Base-by-base conservation (phyloP, 2,888 invertebrate species). In the Leptinotarsa haldemani region DNA sequence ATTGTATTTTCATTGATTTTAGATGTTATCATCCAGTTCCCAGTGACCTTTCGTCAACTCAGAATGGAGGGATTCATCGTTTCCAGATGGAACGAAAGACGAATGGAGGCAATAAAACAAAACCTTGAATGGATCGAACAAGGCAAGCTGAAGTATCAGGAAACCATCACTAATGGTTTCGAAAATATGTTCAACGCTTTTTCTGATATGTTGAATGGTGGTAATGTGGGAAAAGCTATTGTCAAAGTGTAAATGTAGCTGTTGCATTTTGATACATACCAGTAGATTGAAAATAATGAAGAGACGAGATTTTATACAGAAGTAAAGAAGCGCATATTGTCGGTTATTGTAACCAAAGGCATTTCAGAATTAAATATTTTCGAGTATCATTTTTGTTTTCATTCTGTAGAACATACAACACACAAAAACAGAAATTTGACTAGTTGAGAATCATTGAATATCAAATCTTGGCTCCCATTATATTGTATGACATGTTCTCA, bases 141-240 rank as follows among this genome's bases (percentile, higher is more conserved):
- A 88, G 94, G 93, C 53, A 94, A 93, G 86, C 82, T 95, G 15
- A 90, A 91, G 81, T 92, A 92, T 83, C 88, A 88, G 77, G 94
- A 95, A 86, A 93, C 93, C 64, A 83, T 92, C 2, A 93, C 92
- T 2, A 87, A 80, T 78, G 85, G 85, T 16, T 94, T 95, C 86
- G 93, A 94, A 77, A 84, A 83, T 70, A 82, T 80, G 80, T 78
- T 80, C 64, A 71, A 76, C 46, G 83, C 84, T 4, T 83, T 84
- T 69, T 69, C 66, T n/a, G 81, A 81, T 56, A 83, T 84, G 84
- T 66, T 84, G 16, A 73, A 75, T 68, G 84, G 84, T 12, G 79
- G 71, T 15, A 84, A 84, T 73, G 73, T 74, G 69, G 84, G 84
- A 66, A 84, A 84, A 78, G 83, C 84, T 20, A 64, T 84, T 68